Conservation (phyloP, 2,797 vertebrate genomes). For the Oreochromis grahami region DNA sequence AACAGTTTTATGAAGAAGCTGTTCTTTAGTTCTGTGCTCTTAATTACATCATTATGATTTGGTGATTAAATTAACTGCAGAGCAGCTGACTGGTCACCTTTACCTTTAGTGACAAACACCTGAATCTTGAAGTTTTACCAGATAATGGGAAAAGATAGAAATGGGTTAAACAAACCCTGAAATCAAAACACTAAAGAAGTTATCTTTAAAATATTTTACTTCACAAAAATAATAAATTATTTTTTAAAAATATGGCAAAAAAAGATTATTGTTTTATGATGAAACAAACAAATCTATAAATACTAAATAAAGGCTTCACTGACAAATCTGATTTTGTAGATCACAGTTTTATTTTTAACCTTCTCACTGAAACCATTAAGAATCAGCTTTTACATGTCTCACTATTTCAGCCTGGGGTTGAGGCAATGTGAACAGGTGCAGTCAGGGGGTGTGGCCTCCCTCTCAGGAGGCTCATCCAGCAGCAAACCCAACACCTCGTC, state of each 20-base stretch:
- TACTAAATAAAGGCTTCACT: neutral
- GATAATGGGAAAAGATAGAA: neutral
- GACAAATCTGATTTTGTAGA: neutral
- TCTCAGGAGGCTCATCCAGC: slow-evolving; percentile 73
- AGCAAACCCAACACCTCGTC: slow-evolving; percentile 63
- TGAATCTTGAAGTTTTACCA: neutral
- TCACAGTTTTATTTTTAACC: neutral
- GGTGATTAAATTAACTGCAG: neutral
- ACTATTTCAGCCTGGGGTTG: slow-evolving; percentile 36
- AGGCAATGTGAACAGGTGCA: slow-evolving; percentile 41
- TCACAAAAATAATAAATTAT: neutral
- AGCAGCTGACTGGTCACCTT: neutral
- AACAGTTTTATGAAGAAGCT: neutral
- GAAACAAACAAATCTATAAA: neutral
- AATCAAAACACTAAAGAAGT: neutral
- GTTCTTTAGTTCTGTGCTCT: neutral
- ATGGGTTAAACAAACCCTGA: neutral
- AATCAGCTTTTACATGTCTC: neutral
- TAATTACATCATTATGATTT: neutral
- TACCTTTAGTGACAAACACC: neutral
- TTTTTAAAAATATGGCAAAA: neutral
- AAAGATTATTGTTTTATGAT: neutral
- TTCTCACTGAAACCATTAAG: neutral
- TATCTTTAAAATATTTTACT: neutral
- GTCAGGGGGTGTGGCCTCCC: slow-evolving; percentile 35